Evolutionary conservation across 2,888 invertebrate species (phyloP).

Genomic region (Sminthurinus aureus): DNA sequence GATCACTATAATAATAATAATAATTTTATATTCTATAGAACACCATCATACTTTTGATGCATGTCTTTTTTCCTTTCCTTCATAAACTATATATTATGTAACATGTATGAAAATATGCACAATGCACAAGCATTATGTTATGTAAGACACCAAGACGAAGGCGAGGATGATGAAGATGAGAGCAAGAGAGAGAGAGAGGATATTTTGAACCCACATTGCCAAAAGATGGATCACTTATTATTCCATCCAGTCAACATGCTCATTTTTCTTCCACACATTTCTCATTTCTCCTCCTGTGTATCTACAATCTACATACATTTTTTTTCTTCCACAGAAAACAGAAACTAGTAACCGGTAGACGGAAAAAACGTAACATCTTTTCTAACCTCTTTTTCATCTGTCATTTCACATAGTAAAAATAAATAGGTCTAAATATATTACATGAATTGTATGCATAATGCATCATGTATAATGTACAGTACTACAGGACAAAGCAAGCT

Average conservation of each 20-base stretch:
- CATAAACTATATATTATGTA: too few relatives aligned
- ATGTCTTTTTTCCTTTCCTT: too few relatives aligned
- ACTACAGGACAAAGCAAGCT: too few relatives aligned
- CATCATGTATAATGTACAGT: too few relatives aligned
- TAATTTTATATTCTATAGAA: not conserved
- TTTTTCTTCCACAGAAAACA: not conserved
- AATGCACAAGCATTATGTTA: too few relatives aligned
- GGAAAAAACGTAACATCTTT: not conserved
- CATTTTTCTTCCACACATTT: conserved; percentile 33
- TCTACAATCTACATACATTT: not conserved
- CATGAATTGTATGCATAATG: too few relatives aligned
- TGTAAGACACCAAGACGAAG: too few relatives aligned
- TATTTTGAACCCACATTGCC: conserved; percentile 41
- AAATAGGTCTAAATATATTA: too few relatives aligned
- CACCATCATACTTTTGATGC: too few relatives aligned
- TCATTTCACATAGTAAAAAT: not conserved
- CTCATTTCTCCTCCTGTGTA: not conserved
- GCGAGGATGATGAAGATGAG: not conserved
- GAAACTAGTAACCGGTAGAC: not conserved
- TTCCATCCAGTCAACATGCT: conserved; percentile 31
- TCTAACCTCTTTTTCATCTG: not conserved
- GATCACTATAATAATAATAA: not conserved
- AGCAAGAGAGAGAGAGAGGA: conserved; percentile 4
- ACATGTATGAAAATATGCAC: too few relatives aligned
- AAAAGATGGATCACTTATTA: conserved; percentile 43